Conservation (phyloP, 2,113 vertebrate genomes). For the Cyanoliseus patagonus region DNA sequence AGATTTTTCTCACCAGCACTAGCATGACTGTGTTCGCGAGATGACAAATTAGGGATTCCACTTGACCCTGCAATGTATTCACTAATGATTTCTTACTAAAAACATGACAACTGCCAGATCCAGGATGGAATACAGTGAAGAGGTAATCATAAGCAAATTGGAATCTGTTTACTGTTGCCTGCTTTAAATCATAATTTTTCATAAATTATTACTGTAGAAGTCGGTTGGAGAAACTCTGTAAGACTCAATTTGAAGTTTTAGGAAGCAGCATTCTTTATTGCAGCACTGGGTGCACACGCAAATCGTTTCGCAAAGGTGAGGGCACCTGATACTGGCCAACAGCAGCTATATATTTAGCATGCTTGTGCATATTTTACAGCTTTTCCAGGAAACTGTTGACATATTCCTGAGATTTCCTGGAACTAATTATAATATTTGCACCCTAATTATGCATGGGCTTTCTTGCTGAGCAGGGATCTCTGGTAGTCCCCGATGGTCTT, state of each 20-base stretch:
- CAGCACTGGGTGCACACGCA: background rate
- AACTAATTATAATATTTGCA: background rate
- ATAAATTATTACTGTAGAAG: background rate
- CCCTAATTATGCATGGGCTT: background rate
- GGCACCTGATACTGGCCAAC: background rate
- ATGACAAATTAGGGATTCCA: background rate
- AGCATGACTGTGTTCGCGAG: background rate
- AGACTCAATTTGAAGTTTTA: background rate
- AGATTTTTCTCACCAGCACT: background rate
- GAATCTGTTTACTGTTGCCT: background rate
- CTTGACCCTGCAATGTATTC: background rate
- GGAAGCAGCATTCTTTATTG: background rate
- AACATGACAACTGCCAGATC: background rate
- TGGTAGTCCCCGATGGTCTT: background rate
- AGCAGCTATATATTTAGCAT: background rate
- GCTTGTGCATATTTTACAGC: background rate
- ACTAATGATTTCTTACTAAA: background rate
- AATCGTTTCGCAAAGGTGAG: background rate
- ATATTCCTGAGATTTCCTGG: background rate
- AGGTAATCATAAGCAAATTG: background rate
- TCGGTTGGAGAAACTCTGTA: background rate
- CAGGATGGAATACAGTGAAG: background rate
- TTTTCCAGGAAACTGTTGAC: background rate
- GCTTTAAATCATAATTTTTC: background rate
- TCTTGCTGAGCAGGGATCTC: background rate